A percentile compares a stretch with the other conserved stretches of the same genome.
phyloP scores from a whole-genome alignment of 2,888 invertebrate species.

The Catonia carolina region DNA sequence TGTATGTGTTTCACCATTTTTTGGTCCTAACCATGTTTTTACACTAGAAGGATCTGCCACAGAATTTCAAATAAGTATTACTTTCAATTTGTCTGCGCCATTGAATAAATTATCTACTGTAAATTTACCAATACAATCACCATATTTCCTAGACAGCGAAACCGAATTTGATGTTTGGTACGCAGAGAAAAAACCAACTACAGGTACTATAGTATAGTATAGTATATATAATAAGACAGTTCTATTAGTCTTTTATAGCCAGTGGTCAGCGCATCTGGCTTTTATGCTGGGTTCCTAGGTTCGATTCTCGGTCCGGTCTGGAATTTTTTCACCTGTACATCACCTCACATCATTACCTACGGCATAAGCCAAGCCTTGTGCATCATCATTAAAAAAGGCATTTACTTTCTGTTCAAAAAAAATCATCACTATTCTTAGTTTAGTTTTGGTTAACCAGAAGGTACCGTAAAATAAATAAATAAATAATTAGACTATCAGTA shows the following conservation, averaged over 20 bases:
- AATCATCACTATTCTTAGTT: no score
- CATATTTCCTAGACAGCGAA: slow-evolving; percentile 29
- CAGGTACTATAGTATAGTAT: slow-evolving; percentile 30
- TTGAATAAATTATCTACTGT: slow-evolving; percentile 36
- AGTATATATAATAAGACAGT: background rate
- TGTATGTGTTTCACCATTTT: slow-evolving; percentile 31
- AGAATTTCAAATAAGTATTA: slow-evolving; percentile 32
- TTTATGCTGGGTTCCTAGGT: no score
- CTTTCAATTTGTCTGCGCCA: slow-evolving; percentile 35
- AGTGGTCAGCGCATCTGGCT: no score
- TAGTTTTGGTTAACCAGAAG: no score
- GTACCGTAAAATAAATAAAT: no score
- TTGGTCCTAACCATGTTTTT: slow-evolving; percentile 37
- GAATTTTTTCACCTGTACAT: no score
- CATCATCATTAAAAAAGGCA: no score
- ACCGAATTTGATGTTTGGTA: slow-evolving; percentile 38
- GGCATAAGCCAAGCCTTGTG: no score
- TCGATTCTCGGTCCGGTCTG: no score
- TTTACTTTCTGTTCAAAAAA: no score
- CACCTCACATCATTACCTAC: no score
- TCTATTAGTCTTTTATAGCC: background rate
- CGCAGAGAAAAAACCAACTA: slow-evolving; percentile 36
- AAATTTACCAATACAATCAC: slow-evolving; percentile 33
- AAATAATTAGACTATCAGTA: no score
- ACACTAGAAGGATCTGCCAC: slow-evolving; percentile 36